Evolutionary conservation across 2,888 invertebrate genomes (phyloP), one percentile per base, ranked within the genome.

Genomic region (Penaeus monodon): DNA sequence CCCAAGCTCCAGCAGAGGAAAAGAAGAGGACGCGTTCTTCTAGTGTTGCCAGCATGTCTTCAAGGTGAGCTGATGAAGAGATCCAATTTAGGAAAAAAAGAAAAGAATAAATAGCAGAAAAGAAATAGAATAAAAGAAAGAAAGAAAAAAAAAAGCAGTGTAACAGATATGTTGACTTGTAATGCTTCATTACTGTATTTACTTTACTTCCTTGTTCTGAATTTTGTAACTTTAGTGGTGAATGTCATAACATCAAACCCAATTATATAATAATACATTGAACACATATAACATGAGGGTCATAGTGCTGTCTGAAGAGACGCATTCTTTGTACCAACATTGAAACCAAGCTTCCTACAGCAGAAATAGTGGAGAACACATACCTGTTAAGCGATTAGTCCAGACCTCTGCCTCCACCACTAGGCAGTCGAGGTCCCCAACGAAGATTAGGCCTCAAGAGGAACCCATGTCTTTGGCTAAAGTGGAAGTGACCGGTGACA

Each of bases 1-100:
- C 89, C 20, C 89, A 89, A 82, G 88, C 86, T 33, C 89, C 89
- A 44, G 29, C 81, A 27, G 83, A 86, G n/a, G 89, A 89, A n/a
- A 85, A 77, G 27, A 85, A 83, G 17, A 80, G 86, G 22, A 81
- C 84, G 4, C 74, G 88, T 33, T 89, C 88, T 10, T 88, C 88
- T 38, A 85, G 86, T 80, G 81, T 88, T 44, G 88, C 88, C 29
- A 73, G 86, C 29, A 78, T 79, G n/a, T 65, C 86, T 20, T 79
- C 82, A n/a, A 79, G 64, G 86, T 87, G 29, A 83, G 86, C 17
- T 14, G 57, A 14, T 20, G 17, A 57, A 57, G 57, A 57, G 57
- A 57, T 20, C 57, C 1, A 17, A 17, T 57, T 57, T 14, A 14
- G 49, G 49, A 57, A 57, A 1, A 57, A 44, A 38, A 8, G 7